Conservation (phyloP, 2,888 invertebrate species). For the Cephus pygmeus region DNA sequence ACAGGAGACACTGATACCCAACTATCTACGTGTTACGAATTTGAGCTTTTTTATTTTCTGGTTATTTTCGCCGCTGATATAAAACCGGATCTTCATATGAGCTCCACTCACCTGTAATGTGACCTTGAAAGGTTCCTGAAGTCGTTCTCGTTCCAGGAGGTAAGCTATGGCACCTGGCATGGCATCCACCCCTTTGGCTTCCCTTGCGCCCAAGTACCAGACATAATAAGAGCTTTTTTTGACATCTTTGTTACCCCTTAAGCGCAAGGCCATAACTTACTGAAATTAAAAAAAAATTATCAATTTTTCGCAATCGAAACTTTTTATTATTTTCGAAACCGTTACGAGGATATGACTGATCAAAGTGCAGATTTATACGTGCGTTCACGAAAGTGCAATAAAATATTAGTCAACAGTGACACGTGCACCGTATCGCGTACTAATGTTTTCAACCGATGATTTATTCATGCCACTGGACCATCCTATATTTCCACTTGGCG, state of each 20-base stretch:
- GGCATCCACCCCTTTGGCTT: conserved; percentile 89
- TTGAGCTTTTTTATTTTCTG: not conserved
- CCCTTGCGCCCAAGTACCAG: conserved; percentile 96
- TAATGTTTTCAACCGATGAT: not conserved
- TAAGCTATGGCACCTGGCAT: conserved; percentile 87
- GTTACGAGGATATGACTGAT: not conserved
- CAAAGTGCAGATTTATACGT: not conserved
- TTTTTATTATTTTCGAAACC: not conserved
- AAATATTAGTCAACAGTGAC: not conserved
- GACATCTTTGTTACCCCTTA: conserved; percentile 80
- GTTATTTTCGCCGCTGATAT: conserved; percentile 1
- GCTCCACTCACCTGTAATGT: conserved; percentile 78
- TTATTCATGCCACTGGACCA: not conserved
- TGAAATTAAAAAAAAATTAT: conserved; percentile 28
- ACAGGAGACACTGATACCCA: not conserved
- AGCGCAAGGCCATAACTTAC: conserved; percentile 79
- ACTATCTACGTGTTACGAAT: not conserved
- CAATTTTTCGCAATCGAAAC: not conserved
- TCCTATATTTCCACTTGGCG: not conserved
- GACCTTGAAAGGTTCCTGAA: conserved; percentile 90
- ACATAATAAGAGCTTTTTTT: conserved; percentile 93
- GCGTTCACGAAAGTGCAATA: not conserved
- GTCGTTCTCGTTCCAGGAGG: conserved; percentile 84
- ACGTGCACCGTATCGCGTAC: not conserved
- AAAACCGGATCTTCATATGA: conserved; percentile 39